phyloP scores from a whole-genome alignment of 1,140 invertebrate genomes.

The Periplaneta americana region DNA sequence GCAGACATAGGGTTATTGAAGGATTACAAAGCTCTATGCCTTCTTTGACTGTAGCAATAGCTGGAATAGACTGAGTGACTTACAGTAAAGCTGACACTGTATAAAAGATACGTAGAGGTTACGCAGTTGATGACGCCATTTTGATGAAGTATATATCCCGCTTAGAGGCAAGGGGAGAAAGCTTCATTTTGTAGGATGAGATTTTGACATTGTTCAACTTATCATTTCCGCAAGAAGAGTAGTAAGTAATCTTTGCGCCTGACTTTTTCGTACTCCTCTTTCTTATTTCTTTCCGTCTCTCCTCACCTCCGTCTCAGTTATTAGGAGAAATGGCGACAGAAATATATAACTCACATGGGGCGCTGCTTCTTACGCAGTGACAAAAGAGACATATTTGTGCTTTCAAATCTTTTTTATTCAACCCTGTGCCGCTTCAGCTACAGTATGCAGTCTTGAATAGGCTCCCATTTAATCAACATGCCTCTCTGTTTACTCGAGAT shows the following conservation, averaged over 20 bases:
- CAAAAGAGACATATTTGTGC: neutral
- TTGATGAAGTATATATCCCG: neutral
- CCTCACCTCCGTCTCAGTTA: neutral
- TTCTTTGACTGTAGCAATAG: too few species aligned
- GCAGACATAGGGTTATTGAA: too few species aligned
- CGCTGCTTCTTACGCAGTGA: neutral
- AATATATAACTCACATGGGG: neutral
- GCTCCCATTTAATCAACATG: too few species aligned
- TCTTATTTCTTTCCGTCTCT: neutral
- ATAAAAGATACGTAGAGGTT: too few species aligned
- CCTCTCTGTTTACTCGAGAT: too few species aligned
- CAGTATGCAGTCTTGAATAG: too few species aligned
- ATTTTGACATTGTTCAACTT: too few species aligned
- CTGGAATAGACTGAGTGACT: too few species aligned
- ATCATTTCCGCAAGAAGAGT: neutral
- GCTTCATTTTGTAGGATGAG: too few species aligned
- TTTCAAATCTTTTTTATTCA: neutral
- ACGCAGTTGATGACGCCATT: neutral
- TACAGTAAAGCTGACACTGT: too few species aligned
- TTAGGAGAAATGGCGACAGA: neutral
- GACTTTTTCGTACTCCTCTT: neutral
- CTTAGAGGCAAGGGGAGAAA: neutral
- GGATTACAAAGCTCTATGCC: too few species aligned
- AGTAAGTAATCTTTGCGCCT: neutral
- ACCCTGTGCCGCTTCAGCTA: too few species aligned